Evolutionary conservation across 2,113 vertebrate genomes (phyloP), one percentile per base, ranked within the genome.

Genomic region (Pagrus major): DNA sequence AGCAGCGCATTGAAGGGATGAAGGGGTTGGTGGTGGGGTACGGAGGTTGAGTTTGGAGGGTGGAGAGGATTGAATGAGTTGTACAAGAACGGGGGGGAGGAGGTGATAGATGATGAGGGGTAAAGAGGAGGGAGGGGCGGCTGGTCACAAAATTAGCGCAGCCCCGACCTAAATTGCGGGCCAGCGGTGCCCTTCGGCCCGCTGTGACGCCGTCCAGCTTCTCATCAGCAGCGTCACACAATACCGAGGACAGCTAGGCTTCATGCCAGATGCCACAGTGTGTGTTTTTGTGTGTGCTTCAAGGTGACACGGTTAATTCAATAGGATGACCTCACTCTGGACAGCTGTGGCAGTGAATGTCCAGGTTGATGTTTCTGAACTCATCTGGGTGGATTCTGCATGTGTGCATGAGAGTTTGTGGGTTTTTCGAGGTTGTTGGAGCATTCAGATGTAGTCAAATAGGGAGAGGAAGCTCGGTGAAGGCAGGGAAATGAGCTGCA

Each of bases 381-480:
- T 67, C 64, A 76, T 73, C 70, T 79, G 85, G 54, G 39, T 6
- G 1, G 25, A 18, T 33, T 55, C 27, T 42, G 42, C 2, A 1
- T 27, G 9, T 60, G 64, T 27, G n/a, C n/a, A n/a, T n/a, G 59
- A 21, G 56, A 29, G 70, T 65, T 61, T 71, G 78, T 69, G 78
- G 33, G 56, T 66, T 21, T 81, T 64, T 14, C 33, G 55, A 75
- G 66, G 83, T 78, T 81, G 88, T 54, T 67, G 39, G 47, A 42
- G 33, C 55, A 89, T 89, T 89, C 86, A 89, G 83, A 86, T 91
- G 60, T 82, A 93, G 88, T 89, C 91, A 93, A 93, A 93, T 93
- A 37, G 18, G 25, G 65, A 84, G 63, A 89, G 93, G 91, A 93
- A 93, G 90, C 74, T 60, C 1, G 80, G 88, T 49, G 35, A 74